Evolutionary conservation across 2,888 invertebrate species (phyloP).

Genomic region (Drosophila borborema): DNA sequence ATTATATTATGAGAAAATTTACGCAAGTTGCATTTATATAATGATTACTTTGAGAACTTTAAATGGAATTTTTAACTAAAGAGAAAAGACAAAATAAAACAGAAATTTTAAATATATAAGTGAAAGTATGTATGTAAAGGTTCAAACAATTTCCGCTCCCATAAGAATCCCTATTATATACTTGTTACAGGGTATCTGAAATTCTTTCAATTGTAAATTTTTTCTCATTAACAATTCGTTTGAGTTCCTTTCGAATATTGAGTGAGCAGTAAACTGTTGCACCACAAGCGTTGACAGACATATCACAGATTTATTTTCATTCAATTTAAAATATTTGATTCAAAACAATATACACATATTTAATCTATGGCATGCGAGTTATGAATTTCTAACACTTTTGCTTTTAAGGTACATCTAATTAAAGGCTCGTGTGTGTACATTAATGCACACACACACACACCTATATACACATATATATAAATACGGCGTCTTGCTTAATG

Average conservation of each 20-base stretch:
- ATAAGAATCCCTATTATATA: too few relatives aligned
- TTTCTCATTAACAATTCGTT: slow-evolving; percentile 6
- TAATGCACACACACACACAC: slow-evolving; percentile 1
- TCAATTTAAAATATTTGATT: not conserved
- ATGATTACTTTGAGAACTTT: too few relatives aligned
- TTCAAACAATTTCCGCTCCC: too few relatives aligned
- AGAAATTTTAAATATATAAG: too few relatives aligned
- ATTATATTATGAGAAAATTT: not conserved
- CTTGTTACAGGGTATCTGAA: not conserved
- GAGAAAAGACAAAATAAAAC: too few relatives aligned
- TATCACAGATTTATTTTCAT: slow-evolving; percentile 10
- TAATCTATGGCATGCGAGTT: not conserved
- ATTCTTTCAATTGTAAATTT: not conserved
- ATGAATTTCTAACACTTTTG: not conserved
- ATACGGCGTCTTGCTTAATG: not conserved
- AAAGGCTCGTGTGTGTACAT: slow-evolving; percentile 23
- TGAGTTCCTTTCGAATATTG: not conserved
- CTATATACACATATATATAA: not conserved
- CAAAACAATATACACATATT: slow-evolving; percentile 6
- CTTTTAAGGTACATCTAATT: slow-evolving; percentile 26
- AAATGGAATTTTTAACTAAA: too few relatives aligned
- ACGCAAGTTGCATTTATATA: too few relatives aligned
- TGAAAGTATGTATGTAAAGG: too few relatives aligned
- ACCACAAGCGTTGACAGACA: not conserved
- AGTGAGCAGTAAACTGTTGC: not conserved